Base-by-base conservation (phyloP, 2,797 vertebrate species). In the Fundulus diaphanus region DNA sequence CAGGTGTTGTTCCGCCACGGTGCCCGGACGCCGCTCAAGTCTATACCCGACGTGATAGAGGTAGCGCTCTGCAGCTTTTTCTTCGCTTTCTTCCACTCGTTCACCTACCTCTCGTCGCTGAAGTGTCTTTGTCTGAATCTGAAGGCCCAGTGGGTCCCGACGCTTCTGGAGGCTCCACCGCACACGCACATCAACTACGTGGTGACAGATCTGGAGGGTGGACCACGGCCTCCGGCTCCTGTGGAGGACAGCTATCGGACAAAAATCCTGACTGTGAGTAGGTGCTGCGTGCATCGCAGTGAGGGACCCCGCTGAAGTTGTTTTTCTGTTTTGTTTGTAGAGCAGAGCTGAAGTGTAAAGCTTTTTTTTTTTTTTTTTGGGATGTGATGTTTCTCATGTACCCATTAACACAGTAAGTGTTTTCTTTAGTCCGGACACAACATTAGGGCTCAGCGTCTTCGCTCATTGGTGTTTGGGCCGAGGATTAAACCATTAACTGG, bases 1-100 rank as follows among this genome's bases (percentile, higher is more conserved):
- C 97, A 97, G 86, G 96, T 98, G 9, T 85, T 98, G 61, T 99
- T 96, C 82, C 94, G 97, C 69, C 97, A 97, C n/a, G 97, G 98
- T 1, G 97, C 97, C 0, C 95, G 97, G 74, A 98, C 97, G 0
- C 97, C 97, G 0, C 95, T 99, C 3, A 96, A 95, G 83, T 94
- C 95, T 0, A 96, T 98, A 72, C 97, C 96, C 1, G 92, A 92
- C 33, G 71, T 93, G 27, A 83, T 94, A 76, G 96, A 97, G 96
- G 97, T 97, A 91, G 93, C 91, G 48, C 6, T 1, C 44, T 49
- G 22, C 46, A 4, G 1, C 12, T 0, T 27, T 20, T 2, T 7
- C 12, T 3, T n/a, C n/a, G 1, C 0, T 65, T 57, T 56, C 3
- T 24, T 70, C 31, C 48, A 1, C 15, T 68, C 0, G 0, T 52